A percentile compares a stretch with the other conserved stretches of the same genome.
Conservation (phyloP, 2,888 invertebrate genomes). For the Suillia variegata region DNA sequence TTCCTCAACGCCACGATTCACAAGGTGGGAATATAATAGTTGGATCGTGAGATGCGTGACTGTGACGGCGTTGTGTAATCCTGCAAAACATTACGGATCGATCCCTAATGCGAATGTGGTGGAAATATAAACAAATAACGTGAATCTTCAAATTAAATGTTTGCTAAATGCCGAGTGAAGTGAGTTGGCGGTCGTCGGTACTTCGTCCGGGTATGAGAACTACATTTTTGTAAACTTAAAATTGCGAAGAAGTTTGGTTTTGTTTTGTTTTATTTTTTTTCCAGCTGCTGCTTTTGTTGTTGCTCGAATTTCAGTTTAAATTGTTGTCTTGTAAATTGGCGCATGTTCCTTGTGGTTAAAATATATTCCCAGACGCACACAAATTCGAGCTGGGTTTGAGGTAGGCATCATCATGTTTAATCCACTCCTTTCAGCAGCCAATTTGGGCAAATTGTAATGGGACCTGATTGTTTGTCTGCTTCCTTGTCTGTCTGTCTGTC, state of each 20-base stretch:
- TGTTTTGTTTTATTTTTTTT: too few species aligned
- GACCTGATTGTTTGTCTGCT: too few species aligned
- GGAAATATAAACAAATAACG: constrained; percentile 18
- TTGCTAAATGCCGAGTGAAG: constrained; percentile 14
- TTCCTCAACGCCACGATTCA: neutral
- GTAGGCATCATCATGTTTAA: neutral
- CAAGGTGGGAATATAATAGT: constrained; percentile 58
- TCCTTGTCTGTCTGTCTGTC: too few species aligned
- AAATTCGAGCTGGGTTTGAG: neutral
- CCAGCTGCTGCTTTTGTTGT: neutral
- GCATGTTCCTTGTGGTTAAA: constrained; percentile 18
- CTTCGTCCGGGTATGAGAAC: neutral
- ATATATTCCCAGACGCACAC: constrained; percentile 19
- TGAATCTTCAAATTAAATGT: constrained; percentile 19
- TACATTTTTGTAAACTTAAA: too few species aligned
- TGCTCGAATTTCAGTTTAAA: neutral
- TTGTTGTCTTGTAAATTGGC: constrained; percentile 2
- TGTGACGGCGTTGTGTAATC: constrained; percentile 50
- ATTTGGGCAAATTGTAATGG: neutral
- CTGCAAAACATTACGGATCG: constrained; percentile 1
- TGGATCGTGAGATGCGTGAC: constrained; percentile 61
- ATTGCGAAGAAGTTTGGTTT: too few species aligned
- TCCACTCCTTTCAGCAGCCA: neutral
- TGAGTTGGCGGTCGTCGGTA: neutral
- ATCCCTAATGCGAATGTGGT: too few species aligned